These are phyloP conservation scores for Maccullochella peelii DNA, from an alignment of 2,113 vertebrate species.

Conservation along the genomic window DNA sequence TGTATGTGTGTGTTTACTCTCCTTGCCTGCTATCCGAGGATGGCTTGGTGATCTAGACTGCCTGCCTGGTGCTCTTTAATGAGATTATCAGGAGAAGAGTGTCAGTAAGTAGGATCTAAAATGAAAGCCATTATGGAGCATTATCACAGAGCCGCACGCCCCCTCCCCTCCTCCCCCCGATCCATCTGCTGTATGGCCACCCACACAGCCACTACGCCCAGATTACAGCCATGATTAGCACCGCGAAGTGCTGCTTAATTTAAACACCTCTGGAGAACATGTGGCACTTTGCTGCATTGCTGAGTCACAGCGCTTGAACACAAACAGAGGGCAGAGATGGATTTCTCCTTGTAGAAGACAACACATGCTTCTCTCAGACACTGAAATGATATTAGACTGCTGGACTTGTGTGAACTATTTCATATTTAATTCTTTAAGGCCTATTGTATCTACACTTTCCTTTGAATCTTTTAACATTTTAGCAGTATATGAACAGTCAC, in stretches of 20 bases:
- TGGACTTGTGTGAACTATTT: neutral
- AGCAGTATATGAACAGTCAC: neutral
- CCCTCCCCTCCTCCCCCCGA: constrained; percentile 61
- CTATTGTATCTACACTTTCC: constrained; percentile 5
- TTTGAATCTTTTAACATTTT: neutral
- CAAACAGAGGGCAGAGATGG: constrained; percentile 41
- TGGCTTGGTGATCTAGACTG: constrained; percentile 59
- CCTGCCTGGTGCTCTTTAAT: constrained; percentile 84
- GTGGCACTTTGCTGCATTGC: constrained; percentile 75
- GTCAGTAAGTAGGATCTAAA: constrained; percentile 90
- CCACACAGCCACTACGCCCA: constrained; percentile 84
- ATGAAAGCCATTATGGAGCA: constrained; percentile 89
- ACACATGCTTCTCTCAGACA: constrained; percentile 2
- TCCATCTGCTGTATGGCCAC: constrained; percentile 86
- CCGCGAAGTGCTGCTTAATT: constrained; percentile 83
- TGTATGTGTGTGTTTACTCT: constrained; percentile 45
- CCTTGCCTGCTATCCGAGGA: constrained; percentile 45
- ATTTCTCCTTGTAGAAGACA: constrained; percentile 40
- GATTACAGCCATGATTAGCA: constrained; percentile 86
- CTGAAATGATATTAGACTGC: neutral
- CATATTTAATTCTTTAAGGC: constrained; percentile 5
- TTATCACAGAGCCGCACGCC: constrained; percentile 83
- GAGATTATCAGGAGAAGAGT: constrained; percentile 88
- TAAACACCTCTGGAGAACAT: constrained; percentile 85
- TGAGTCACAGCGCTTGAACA: constrained; percentile 58